Base-by-base conservation (phyloP, 2,113 vertebrate genomes). In the Balaeniceps rex region DNA sequence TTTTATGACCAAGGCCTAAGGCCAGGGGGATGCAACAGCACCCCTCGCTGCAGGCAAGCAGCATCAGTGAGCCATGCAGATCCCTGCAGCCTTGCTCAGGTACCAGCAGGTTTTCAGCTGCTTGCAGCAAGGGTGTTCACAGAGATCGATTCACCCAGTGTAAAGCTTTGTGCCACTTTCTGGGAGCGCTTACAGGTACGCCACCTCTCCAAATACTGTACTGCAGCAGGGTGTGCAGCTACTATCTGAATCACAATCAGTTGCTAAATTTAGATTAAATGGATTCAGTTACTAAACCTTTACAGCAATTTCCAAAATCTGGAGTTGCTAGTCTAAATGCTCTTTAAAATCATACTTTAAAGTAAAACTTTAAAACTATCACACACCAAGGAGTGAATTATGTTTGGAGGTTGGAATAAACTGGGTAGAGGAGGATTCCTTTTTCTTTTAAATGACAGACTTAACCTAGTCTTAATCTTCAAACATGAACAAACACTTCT, bases 391-490 rank as follows among this genome's bases (percentile, higher is more conserved):
- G 31, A 80, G 42, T 40, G 51, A 87, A 40, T 78, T 68, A 55
- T 52, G 26, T 94, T 92, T 79, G 57, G 23, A 54, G 17, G 14
- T 4, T 74, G 42, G 49, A 89, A 85, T 36, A 94, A 95, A 72
- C 4, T 12, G 34, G 23, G 23, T n/a, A 85, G 24, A 36, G 25
- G 14, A 78, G 9, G 51, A 70, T 40, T 83, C 14, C 40, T 83
- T 68, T 75, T 85, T 64, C 83, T 90, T 87, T 91, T 80, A 71
- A 78, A 63, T 63, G 49, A 80, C 42, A 85, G 95, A 90, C 70
- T 91, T 88, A 91, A 72, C 72, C 61, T 85, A 69, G 85, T 90
- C 87, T 94, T 95, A 91, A 71, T 94, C 94, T 97, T 95, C 90
- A 71, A 90, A 94, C 40, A 63, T 23, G 66, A 93, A 90, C 96